Evolutionary conservation across 2,888 invertebrate species (phyloP).

Genomic region (Hydrotaea diabolus): DNA sequence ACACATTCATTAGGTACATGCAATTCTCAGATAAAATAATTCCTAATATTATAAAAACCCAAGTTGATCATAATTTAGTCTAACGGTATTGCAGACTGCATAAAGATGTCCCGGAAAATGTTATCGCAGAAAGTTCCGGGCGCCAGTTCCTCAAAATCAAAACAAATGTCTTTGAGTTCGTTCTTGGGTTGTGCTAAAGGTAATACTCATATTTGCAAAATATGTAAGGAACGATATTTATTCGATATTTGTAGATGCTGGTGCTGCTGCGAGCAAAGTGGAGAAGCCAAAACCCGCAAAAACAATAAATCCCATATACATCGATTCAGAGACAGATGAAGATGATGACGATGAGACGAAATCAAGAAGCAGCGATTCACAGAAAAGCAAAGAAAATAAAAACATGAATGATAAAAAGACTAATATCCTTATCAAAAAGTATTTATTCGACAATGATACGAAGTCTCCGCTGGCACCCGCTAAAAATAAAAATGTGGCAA

Average conservation of each 20-base stretch:
- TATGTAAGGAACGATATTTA: no score
- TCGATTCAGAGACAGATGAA: constrained; percentile 77
- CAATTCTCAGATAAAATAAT: no score
- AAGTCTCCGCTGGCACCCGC: constrained; percentile 73
- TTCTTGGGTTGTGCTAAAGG: constrained; percentile 72
- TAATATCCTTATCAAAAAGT: constrained; percentile 70
- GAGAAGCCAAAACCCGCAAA: constrained; percentile 55
- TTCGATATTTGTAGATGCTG: no score
- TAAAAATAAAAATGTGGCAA: constrained; percentile 18
- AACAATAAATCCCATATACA: constrained; percentile 75
- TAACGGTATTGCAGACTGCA: not conserved
- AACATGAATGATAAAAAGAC: not conserved
- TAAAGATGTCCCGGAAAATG: constrained; percentile 50
- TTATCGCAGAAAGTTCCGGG: constrained; percentile 42
- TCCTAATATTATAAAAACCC: no score
- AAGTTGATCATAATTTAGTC: no score
- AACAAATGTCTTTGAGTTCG: constrained; percentile 74
- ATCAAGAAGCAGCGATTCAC: constrained; percentile 14
- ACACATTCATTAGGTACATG: no score
- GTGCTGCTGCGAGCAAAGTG: no score
- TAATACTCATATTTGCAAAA: constrained; percentile 19
- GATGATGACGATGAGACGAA: constrained; percentile 55
- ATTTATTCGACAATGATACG: constrained; percentile 69
- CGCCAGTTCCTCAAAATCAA: constrained; percentile 56
- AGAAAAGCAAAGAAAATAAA: constrained; percentile 30